phyloP scores from a whole-genome alignment of 2,888 invertebrate genomes.

The Sesia bembeciformis region DNA sequence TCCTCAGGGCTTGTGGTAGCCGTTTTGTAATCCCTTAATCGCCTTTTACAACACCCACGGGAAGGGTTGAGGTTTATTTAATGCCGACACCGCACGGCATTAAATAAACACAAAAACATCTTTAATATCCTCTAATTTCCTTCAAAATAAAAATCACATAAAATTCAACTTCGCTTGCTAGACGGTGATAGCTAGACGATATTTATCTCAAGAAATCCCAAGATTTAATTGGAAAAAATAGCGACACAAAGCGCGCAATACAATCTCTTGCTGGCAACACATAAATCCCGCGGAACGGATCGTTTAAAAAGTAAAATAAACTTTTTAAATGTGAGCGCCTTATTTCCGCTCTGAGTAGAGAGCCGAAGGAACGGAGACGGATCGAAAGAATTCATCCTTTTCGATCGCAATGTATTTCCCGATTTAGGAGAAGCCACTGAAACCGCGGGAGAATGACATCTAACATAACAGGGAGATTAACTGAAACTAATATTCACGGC shows the following conservation, averaged over 20 bases:
- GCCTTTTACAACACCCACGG: too few relatives aligned
- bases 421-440: constrained; percentile 4
- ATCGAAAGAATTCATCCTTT: constrained; percentile 46
- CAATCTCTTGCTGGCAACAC: constrained; percentile 1
- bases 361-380: constrained; percentile 23
- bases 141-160: too few relatives aligned
- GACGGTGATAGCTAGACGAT: not conserved
- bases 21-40: too few relatives aligned
- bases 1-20: too few relatives aligned
- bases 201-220: not conserved
- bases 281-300: constrained; percentile 29
- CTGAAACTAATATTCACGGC: too few relatives aligned
- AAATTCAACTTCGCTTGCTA: too few relatives aligned
- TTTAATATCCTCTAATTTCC: too few relatives aligned
- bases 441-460: not conserved
- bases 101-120: too few relatives aligned
- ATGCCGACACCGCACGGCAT: too few relatives aligned
- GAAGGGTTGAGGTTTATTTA: too few relatives aligned
- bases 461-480: too few relatives aligned
- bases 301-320: constrained; percentile 42
- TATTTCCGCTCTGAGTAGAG: constrained; percentile 23
- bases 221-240: not conserved
- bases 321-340: constrained; percentile 27
- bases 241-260: not conserved
- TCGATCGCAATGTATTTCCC: constrained; percentile 53